Evolutionary conservation across 1,140 invertebrate genomes (phyloP).

Genomic region (Trichomalopsis sarcophagae): DNA sequence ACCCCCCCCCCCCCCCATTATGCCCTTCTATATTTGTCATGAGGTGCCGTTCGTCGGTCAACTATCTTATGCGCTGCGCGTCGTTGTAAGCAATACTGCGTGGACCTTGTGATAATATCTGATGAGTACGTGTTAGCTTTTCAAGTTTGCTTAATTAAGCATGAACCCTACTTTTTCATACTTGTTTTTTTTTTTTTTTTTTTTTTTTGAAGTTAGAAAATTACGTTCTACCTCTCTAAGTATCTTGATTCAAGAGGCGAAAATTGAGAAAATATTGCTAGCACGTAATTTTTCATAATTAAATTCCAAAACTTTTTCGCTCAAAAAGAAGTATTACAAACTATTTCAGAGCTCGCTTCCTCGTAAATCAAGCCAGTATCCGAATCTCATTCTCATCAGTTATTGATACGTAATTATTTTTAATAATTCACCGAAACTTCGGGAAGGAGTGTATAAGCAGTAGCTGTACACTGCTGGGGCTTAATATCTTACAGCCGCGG

Average conservation of each 20-base stretch:
- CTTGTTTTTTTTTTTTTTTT: too few species aligned
- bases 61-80: not conserved
- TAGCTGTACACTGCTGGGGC: not conserved
- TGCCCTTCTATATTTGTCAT: not conserved
- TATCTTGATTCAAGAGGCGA: too few species aligned
- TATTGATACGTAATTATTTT: conserved; percentile 5
- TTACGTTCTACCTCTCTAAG: too few species aligned
- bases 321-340: too few species aligned
- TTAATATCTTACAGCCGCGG: conserved; percentile 11
- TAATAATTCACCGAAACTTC: not conserved
- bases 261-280: too few species aligned
- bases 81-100: not conserved
- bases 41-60: not conserved
- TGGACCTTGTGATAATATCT: not conserved
- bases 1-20: not conserved
- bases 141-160: too few species aligned
- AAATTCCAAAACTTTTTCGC: too few species aligned
- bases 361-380: not conserved
- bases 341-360: too few species aligned
- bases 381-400: conserved; percentile 2
- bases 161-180: too few species aligned
- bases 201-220: too few species aligned
- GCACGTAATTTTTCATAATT: too few species aligned
- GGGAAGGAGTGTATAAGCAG: not conserved
- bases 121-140: too few species aligned